Evolutionary conservation across 2,113 vertebrate genomes (phyloP).

Genomic region (Nematolebias whitei): DNA sequence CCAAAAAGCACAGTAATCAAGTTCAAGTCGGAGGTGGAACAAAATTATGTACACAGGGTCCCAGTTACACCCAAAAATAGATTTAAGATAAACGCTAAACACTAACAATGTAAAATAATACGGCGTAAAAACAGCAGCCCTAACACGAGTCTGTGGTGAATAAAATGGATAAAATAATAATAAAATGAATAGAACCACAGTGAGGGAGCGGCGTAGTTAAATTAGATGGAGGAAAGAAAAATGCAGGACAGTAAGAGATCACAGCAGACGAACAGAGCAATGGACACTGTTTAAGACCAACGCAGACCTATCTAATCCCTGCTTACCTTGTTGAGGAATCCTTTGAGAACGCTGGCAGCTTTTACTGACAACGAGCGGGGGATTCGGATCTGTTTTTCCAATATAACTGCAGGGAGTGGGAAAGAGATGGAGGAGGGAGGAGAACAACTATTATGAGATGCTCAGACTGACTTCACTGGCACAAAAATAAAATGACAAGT

Average conservation of each 20-base stretch:
- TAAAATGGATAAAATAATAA: too few relatives aligned
- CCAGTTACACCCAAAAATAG: too few relatives aligned
- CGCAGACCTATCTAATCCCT: conserved; percentile 11
- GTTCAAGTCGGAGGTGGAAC: too few relatives aligned
- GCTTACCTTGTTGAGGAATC: conserved; percentile 97
- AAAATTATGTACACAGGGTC: too few relatives aligned
- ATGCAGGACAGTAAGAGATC: neutral
- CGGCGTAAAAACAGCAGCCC: too few relatives aligned
- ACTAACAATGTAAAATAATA: too few relatives aligned
- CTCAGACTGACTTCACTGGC: conserved; percentile 8
- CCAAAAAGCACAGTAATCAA: neutral
- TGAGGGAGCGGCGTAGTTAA: neutral
- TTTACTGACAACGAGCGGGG: conserved; percentile 97
- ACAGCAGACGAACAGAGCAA: neutral
- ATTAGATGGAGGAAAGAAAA: neutral
- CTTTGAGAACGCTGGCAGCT: conserved; percentile 97
- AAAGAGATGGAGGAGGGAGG: conserved; percentile 51
- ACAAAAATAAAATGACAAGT: conserved; percentile 2
- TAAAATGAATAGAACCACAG: neutral
- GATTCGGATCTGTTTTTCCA: conserved; percentile 99
- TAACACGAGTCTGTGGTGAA: too few relatives aligned
- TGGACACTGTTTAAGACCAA: conserved; percentile 18
- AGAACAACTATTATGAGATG: neutral
- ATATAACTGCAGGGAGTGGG: conserved; percentile 86
- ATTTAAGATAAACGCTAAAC: too few relatives aligned